Conservation (phyloP, 2,888 invertebrate species). For the Balanococcus diminutus region DNA sequence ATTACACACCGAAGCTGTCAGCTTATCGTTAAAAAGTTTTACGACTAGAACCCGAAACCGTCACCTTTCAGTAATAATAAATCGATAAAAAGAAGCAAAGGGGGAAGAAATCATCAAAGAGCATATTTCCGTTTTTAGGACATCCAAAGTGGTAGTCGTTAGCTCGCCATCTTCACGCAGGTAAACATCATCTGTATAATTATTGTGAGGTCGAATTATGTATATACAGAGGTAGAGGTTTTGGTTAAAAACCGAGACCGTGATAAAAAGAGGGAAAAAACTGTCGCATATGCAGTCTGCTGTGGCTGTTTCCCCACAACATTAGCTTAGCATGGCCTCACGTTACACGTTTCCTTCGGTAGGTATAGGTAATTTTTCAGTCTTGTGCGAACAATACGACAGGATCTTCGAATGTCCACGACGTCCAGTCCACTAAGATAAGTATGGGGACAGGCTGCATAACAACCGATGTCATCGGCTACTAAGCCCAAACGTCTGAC, state of each 20-base stretch:
- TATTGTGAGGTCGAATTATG: constrained; percentile 11
- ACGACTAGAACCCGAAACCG: constrained; percentile 2
- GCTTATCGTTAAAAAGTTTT: constrained; percentile 21
- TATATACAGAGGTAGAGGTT: not conserved
- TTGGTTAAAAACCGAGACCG: not conserved
- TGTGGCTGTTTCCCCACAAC: not conserved
- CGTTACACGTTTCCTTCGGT: not conserved
- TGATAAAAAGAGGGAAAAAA: not conserved
- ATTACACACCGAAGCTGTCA: constrained; percentile 13
- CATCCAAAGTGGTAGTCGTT: not conserved
- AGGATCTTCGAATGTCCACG: not conserved
- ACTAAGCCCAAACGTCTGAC: constrained; percentile 3
- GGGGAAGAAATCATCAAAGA: not conserved
- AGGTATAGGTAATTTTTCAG: not conserved
- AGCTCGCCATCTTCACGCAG: not conserved
- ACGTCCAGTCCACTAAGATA: not conserved
- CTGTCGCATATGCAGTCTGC: not conserved
- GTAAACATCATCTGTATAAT: not conserved
- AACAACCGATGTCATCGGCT: constrained; percentile 13
- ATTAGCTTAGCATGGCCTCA: too few species aligned
- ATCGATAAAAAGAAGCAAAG: not conserved
- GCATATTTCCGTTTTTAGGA: constrained; percentile 12
- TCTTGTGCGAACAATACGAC: constrained; percentile 11
- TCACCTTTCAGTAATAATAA: constrained; percentile 22
- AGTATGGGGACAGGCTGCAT: not conserved